phyloP scores from a whole-genome alignment of 2,888 invertebrate genomes.

The Papilio demoleus region DNA sequence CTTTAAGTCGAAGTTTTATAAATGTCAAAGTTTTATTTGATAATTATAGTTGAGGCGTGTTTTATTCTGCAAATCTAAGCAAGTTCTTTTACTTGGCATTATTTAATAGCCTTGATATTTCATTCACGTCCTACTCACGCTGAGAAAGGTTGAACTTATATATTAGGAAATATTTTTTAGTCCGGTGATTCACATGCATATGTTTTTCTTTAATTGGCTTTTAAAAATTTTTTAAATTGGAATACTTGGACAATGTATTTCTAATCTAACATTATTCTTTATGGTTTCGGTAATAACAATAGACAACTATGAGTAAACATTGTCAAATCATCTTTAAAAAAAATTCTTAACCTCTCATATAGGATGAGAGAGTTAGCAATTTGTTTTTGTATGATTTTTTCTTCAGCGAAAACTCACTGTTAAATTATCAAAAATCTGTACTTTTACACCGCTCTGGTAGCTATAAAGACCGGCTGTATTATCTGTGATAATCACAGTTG shows the following conservation, averaged over 20 bases:
- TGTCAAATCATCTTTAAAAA: too few species aligned
- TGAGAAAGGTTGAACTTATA: slow-evolving; percentile 6
- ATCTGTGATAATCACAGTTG: background rate
- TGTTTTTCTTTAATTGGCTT: background rate
- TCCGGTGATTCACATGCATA: slow-evolving; percentile 7
- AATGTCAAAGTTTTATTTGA: slow-evolving; percentile 3
- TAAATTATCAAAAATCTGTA: background rate
- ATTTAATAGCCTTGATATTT: slow-evolving; percentile 27
- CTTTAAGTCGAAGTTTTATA: background rate
- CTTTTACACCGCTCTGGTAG: background rate
- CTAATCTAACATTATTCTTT: too few species aligned
- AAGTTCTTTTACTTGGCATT: slow-evolving; percentile 5
- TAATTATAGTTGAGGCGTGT: background rate
- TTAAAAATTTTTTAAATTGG: background rate
- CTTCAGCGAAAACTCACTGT: too few species aligned
- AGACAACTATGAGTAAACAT: too few species aligned
- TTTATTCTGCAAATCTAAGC: background rate
- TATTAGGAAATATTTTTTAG: slow-evolving; percentile 9
- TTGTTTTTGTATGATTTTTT: too few species aligned
- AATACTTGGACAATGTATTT: too few species aligned
- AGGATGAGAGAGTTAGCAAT: too few species aligned
- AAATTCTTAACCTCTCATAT: too few species aligned
- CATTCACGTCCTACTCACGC: slow-evolving; percentile 4
- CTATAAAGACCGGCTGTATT: background rate
- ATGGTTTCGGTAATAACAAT: too few species aligned